These are phyloP conservation scores for Amphipyra berbera DNA, from an alignment of 2,888 invertebrate species.

Conservation along the genomic window DNA sequence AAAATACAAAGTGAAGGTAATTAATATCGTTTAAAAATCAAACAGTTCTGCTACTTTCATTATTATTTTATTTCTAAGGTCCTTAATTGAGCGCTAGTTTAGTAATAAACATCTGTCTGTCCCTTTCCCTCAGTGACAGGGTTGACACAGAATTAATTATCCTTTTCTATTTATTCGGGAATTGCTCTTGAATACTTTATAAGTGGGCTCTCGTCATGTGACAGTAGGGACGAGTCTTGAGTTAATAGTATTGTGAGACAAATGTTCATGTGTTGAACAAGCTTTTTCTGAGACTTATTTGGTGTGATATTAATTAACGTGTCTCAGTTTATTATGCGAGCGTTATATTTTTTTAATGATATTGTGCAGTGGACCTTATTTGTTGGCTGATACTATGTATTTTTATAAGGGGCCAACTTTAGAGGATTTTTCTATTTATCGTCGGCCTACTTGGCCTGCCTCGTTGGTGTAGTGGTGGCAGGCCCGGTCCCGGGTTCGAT, in stretches of 20 bases:
- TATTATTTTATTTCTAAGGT: slow-evolving; percentile 28
- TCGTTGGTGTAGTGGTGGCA: no score
- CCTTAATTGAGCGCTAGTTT: slow-evolving; percentile 36
- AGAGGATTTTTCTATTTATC: no score
- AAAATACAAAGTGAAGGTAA: no score
- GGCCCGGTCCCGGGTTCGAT: no score
- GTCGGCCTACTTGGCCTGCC: no score
- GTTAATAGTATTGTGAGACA: slow-evolving; percentile 27
- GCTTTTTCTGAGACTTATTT: slow-evolving; percentile 8
- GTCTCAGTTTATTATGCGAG: no score
- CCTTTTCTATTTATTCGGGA: slow-evolving; percentile 46
- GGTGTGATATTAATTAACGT: no score
- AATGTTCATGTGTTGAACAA: neutral
- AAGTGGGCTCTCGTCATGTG: slow-evolving; percentile 33
- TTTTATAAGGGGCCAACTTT: no score
- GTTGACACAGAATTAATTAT: slow-evolving; percentile 56
- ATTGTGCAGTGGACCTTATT: no score
- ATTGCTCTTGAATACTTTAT: slow-evolving; percentile 57
- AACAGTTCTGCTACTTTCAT: slow-evolving; percentile 1
- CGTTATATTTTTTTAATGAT: no score
- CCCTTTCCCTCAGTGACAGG: slow-evolving; percentile 39
- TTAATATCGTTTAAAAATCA: no score
- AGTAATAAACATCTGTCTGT: slow-evolving; percentile 45
- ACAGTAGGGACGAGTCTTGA: slow-evolving; percentile 16
- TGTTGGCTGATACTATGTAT: no score